A percentile compares a stretch with the other conserved stretches of the same genome.
phyloP scores from a whole-genome alignment of 2,113 vertebrate species.

The Regulus satrapa region DNA sequence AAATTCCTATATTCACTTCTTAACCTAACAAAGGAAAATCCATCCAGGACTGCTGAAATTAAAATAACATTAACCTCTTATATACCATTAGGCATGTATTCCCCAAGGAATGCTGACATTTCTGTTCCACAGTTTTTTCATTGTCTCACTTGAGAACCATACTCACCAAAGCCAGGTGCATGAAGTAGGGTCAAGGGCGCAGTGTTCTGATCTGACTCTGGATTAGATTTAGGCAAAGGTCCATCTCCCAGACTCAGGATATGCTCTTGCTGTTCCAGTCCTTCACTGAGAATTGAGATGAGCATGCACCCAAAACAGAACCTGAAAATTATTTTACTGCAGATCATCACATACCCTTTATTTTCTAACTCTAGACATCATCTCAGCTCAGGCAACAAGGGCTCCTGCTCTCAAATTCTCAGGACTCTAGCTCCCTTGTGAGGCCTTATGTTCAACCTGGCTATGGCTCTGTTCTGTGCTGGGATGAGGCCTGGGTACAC shows the following conservation, averaged over 20 bases:
- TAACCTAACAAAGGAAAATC: neutral
- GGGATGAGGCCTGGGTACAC: fast-evolving
- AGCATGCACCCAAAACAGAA: neutral
- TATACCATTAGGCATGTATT: neutral
- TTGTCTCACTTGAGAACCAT: neutral
- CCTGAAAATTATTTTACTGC: neutral
- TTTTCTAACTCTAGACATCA: neutral
- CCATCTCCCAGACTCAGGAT: neutral
- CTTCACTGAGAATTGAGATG: neutral
- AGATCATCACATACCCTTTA: neutral
- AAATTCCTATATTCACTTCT: neutral
- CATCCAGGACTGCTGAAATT: neutral
- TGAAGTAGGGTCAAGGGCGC: neutral
- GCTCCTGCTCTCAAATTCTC: neutral
- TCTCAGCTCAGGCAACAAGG: neutral
- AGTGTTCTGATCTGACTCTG: neutral
- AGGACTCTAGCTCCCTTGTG: neutral
- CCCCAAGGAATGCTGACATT: neutral
- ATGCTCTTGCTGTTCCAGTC: neutral
- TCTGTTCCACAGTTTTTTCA: neutral
- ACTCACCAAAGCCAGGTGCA: neutral
- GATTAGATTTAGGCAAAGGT: neutral
- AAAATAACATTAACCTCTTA: neutral
- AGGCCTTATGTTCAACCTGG: neutral
- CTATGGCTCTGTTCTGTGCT: neutral